Conservation (phyloP, 2,113 vertebrate species). For the Sardina pilchardus region DNA sequence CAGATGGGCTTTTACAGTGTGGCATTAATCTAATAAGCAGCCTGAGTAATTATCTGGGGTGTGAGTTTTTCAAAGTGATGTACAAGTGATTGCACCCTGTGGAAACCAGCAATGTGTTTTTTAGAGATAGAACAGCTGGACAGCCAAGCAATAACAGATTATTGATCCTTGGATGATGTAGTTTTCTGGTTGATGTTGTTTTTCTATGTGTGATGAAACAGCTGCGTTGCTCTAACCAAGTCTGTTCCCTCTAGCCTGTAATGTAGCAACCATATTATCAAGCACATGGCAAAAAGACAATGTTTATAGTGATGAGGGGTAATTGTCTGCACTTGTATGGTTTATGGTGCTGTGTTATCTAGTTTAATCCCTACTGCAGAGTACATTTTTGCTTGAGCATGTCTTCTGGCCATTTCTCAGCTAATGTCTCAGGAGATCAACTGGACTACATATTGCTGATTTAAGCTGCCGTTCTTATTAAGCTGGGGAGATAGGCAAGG, state of each 20-base stretch:
- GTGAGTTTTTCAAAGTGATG: slow-evolving; percentile 38
- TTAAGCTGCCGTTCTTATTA: slow-evolving; percentile 17
- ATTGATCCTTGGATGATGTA: slow-evolving; percentile 9
- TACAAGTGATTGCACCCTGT: slow-evolving; percentile 39
- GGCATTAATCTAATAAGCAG: slow-evolving; percentile 55
- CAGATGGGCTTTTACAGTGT: slow-evolving; percentile 52
- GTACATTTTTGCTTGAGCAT: slow-evolving; percentile 46
- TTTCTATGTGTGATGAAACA: slow-evolving; percentile 22
- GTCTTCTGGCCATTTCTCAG: slow-evolving; percentile 9
- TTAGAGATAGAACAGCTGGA: slow-evolving; percentile 51
- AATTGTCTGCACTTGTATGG: not conserved
- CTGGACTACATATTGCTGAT: slow-evolving; percentile 30
- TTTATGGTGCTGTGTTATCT: not conserved
- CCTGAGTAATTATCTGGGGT: slow-evolving; percentile 55
- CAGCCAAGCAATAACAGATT: slow-evolving; percentile 32
- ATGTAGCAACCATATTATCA: not conserved
- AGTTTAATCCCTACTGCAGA: not conserved
- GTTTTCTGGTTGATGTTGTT: slow-evolving; percentile 4
- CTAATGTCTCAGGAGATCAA: slow-evolving; percentile 33
- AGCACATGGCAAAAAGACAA: slow-evolving; percentile 4
- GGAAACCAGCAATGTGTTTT: slow-evolving; percentile 40
- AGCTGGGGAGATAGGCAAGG: slow-evolving; percentile 16
- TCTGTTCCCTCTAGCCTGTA: not conserved
- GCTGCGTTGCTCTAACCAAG: not conserved
- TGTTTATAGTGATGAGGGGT: not conserved